A percentile compares a stretch with the other conserved stretches of the same genome.
phyloP scores from a whole-genome alignment of 1,140 invertebrate genomes.

The Arctopsyche grandis region DNA sequence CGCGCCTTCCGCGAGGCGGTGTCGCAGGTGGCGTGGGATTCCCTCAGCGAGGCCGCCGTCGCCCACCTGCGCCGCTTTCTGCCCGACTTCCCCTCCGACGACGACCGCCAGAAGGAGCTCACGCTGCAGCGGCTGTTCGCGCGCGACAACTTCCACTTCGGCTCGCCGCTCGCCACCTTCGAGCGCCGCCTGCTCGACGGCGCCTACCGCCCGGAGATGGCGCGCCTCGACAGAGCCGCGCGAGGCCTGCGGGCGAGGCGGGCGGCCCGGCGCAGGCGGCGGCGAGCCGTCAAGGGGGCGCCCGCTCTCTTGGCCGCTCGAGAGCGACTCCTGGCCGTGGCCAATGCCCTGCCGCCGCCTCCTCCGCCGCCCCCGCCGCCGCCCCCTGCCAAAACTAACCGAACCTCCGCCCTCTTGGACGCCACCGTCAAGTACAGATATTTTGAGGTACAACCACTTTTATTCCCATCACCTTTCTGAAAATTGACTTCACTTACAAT shows the following conservation, averaged over 20 bases:
- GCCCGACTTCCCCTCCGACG: constrained; percentile 71
- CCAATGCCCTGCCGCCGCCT: constrained; percentile 66
- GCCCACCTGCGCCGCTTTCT: constrained; percentile 70
- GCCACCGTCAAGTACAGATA: constrained; percentile 60
- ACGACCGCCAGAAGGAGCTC: constrained; percentile 69
- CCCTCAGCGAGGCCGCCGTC: constrained; percentile 65
- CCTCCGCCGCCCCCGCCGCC: constrained; percentile 62
- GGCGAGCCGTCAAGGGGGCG: constrained; percentile 56
- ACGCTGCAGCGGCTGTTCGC: constrained; percentile 70
- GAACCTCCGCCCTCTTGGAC: constrained; percentile 59
- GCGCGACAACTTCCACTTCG: constrained; percentile 72
- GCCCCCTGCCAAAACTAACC: constrained; percentile 52
- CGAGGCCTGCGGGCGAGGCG: constrained; percentile 3
- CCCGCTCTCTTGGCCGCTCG: constrained; percentile 71
- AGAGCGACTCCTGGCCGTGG: constrained; percentile 70
- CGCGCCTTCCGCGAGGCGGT: constrained; percentile 68
- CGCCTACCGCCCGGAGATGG: constrained; percentile 66
- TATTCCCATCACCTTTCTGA: background rate
- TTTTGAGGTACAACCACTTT: constrained; percentile 37
- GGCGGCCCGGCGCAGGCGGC: constrained; percentile 16
- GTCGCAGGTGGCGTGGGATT: constrained; percentile 67
- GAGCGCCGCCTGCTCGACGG: constrained; percentile 71
- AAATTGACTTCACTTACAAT: background rate
- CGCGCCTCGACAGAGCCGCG: constrained; percentile 57
- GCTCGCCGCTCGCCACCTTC: constrained; percentile 71